Base-by-base conservation (phyloP, 1,140 invertebrate species). In the Tetranychus cinnabarinus region DNA sequence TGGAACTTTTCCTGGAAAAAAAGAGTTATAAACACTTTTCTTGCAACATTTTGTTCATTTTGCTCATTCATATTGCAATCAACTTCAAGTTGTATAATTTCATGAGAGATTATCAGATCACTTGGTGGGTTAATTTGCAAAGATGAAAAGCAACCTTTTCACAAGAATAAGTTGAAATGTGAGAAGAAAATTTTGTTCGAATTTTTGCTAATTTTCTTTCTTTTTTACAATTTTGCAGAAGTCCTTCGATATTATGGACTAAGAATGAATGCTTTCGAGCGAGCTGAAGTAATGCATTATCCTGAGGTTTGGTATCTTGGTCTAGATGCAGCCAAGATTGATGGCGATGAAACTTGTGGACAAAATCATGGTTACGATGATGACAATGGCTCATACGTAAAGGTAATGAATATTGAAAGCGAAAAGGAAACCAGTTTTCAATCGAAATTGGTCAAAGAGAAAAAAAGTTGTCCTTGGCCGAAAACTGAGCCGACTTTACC, bases 381-480 rank as follows among this genome's bases (percentile, higher is more conserved):
- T 70, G 87, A 90, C 62, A 88, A 87, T 70, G 88, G 88, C 68
- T 88, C 84, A 72, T 90, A 90, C 70, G 86, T 86, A 71, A 90
- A 90, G 79, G 84, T 86, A 73, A 73, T 68, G 13, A 8, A 10
- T n/a, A n/a, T 12, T 39, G 6, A 48, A 42, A 31, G 1, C 0
- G n/a, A 15, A 15, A 33, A 31, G 7, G 31, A 7, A 34, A 60
- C 54, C 48, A 55, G 39, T 55, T 23, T 23, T 23, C 23, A 23
- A 23, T 23, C 23, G 23, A 23, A 23, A 23, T 23, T 23, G 23
- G 23, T 23, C 23, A 23, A 23, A 23, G 23, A 23, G 23, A 23
- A 23, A 23, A 23, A 23, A 23, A 23, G 23, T 23, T 23, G 0
- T 23, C 23, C 23, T 23, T 23, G 23, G 23, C 23, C 23, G 23